Evolutionary conservation across 2,113 vertebrate genomes (phyloP).

Genomic region (Chauna torquata): DNA sequence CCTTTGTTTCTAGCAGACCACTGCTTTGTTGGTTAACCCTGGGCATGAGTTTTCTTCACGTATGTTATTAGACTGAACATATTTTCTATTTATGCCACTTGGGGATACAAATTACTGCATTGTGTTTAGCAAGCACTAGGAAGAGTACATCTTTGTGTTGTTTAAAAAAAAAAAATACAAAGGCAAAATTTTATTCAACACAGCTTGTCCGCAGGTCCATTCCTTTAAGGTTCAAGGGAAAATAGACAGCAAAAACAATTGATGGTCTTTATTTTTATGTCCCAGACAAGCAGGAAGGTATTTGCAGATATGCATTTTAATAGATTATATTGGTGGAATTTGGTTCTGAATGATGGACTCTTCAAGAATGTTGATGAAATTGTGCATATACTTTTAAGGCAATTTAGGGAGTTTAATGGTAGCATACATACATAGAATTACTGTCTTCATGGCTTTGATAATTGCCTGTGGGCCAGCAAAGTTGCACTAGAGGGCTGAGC

Average conservation of each 20-base stretch:
- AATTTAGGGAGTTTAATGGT: not conserved
- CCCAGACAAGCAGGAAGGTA: not conserved
- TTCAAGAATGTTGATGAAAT: constrained; percentile 33
- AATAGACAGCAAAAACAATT: not conserved
- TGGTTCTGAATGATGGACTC: not conserved
- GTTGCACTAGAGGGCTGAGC: not conserved
- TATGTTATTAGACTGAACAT: constrained; percentile 66
- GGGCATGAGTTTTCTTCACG: constrained; percentile 63
- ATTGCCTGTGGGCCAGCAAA: not conserved
- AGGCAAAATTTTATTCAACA: not conserved
- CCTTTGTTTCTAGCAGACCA: constrained; percentile 34
- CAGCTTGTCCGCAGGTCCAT: not conserved
- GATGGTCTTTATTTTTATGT: not conserved
- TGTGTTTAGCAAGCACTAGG: not conserved
- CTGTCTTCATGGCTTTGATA: not conserved
- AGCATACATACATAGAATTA: not conserved
- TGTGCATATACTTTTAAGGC: not conserved
- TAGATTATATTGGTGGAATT: not conserved
- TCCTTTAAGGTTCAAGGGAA: not conserved
- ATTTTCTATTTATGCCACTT: constrained; percentile 71
- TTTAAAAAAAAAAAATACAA: not conserved
- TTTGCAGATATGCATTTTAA: not conserved
- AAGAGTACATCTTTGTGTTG: not conserved
- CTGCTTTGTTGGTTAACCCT: constrained; percentile 65
- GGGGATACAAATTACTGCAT: constrained; percentile 46